phyloP scores from a whole-genome alignment of 1,140 invertebrate genomes.

The Phymastichus coffea region DNA sequence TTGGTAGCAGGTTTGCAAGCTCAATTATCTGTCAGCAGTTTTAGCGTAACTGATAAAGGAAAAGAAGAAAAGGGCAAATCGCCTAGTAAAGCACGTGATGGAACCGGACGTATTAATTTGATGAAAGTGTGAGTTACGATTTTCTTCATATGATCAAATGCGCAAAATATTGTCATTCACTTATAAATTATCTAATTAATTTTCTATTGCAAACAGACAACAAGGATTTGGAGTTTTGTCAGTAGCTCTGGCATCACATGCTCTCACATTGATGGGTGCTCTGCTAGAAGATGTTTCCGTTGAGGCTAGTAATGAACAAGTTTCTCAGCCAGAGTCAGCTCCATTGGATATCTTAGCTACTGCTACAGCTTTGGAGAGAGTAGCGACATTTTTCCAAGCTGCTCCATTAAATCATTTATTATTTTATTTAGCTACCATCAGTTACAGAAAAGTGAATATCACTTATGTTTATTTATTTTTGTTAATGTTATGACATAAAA shows the following conservation, averaged over 20 bases:
- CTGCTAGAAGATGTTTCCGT: constrained; percentile 62
- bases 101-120: constrained; percentile 61
- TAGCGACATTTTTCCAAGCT: constrained; percentile 65
- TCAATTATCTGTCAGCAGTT: constrained; percentile 62
- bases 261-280: constrained; percentile 64
- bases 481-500: background rate
- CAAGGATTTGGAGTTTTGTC: constrained; percentile 81
- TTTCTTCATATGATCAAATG: constrained; percentile 2
- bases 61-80: constrained; percentile 67
- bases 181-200: background rate
- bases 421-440: constrained; percentile 83
- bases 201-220: constrained; percentile 54
- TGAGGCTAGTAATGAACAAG: constrained; percentile 52
- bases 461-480: background rate
- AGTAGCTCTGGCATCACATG: constrained; percentile 75
- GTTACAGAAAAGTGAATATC: constrained; percentile 75
- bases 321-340: constrained; percentile 54
- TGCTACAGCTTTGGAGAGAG: constrained; percentile 67
- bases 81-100: constrained; percentile 66
- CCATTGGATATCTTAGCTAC: constrained; percentile 62
- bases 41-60: constrained; percentile 57
- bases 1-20: constrained; percentile 82
- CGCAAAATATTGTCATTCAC: no score
- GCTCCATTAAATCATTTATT: constrained; percentile 77
- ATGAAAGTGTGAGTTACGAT: constrained; percentile 67